Percentiles rank a stretch among this genome's conserved stretches.
These are phyloP conservation scores for Chymomyza fuscimana DNA, from an alignment of 2,888 invertebrate species.

Conservation along the genomic window DNA sequence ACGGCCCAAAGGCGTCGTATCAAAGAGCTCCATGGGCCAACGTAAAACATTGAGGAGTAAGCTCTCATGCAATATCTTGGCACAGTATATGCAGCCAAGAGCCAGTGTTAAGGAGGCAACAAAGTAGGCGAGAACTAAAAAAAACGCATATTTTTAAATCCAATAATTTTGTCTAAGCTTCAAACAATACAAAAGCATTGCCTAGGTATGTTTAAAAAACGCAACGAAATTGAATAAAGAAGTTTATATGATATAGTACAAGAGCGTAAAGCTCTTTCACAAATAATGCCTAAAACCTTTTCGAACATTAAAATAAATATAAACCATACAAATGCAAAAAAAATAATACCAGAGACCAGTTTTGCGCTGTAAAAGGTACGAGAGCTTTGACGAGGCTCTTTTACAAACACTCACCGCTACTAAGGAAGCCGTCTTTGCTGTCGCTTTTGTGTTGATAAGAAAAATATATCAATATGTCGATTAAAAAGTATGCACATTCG, in stretches of 20 bases:
- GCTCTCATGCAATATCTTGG: constrained; percentile 82
- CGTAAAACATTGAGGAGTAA: constrained; percentile 84
- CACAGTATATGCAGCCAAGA: constrained; percentile 81
- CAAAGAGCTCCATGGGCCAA: constrained; percentile 87
- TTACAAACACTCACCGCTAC: background rate
- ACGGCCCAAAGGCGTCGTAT: constrained; percentile 88
- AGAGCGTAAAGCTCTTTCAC: background rate
- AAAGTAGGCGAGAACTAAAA: constrained; percentile 76
- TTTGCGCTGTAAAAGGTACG: background rate
- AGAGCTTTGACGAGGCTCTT: background rate
- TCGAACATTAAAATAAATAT: background rate
- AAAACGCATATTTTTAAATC: constrained; percentile 18
- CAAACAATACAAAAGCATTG: constrained; percentile 5
- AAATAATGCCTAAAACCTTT: background rate
- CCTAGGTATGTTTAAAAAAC: background rate
- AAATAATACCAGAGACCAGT: background rate
- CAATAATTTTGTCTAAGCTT: constrained; percentile 9
- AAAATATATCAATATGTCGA: no score
- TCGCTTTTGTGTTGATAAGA: no score
- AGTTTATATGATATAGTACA: background rate
- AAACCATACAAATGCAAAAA: background rate
- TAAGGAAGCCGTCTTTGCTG: background rate
- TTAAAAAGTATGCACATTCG: no score
- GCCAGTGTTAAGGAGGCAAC: constrained; percentile 77
- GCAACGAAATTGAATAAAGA: background rate